Evolutionary conservation across 2,888 invertebrate species (phyloP).

Genomic region (Gnatocerus cornutus): DNA sequence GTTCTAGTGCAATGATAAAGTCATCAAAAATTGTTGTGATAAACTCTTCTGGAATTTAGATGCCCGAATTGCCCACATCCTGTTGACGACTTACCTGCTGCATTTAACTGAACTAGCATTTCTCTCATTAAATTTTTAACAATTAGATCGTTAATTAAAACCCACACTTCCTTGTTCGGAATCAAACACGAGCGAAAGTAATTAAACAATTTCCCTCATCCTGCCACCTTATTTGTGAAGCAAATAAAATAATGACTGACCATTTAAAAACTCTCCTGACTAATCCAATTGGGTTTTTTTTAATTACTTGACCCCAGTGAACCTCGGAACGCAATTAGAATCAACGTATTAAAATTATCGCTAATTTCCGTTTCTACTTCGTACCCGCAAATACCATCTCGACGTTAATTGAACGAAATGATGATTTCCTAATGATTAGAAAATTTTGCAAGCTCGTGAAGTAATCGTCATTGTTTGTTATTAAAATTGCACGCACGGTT

Average conservation of each 20-base stretch:
- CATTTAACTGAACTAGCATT: too few species aligned
- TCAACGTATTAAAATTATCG: constrained; percentile 34
- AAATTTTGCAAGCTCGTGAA: constrained; percentile 10
- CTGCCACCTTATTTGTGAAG: neutral
- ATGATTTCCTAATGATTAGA: neutral
- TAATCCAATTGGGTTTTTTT: constrained; percentile 25
- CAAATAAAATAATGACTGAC: constrained; percentile 32
- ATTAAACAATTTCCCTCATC: constrained; percentile 14
- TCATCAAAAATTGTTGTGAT: too few species aligned
- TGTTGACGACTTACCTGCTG: too few species aligned
- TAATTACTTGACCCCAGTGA: constrained; percentile 32
- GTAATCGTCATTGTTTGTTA: constrained; percentile 14
- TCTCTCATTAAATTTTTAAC: too few species aligned
- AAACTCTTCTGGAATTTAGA: too few species aligned
- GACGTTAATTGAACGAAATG: neutral
- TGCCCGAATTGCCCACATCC: too few species aligned
- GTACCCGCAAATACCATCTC: constrained; percentile 9
- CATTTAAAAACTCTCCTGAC: constrained; percentile 16
- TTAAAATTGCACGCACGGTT: constrained; percentile 9
- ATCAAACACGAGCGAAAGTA: constrained; percentile 5
- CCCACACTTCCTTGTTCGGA: constrained; percentile 1
- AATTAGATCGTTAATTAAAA: too few species aligned
- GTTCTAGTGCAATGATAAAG: too few species aligned
- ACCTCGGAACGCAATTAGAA: constrained; percentile 31
- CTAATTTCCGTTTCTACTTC: constrained; percentile 40